Conservation (phyloP, 2,113 vertebrate genomes). For the Cathartes aura region DNA sequence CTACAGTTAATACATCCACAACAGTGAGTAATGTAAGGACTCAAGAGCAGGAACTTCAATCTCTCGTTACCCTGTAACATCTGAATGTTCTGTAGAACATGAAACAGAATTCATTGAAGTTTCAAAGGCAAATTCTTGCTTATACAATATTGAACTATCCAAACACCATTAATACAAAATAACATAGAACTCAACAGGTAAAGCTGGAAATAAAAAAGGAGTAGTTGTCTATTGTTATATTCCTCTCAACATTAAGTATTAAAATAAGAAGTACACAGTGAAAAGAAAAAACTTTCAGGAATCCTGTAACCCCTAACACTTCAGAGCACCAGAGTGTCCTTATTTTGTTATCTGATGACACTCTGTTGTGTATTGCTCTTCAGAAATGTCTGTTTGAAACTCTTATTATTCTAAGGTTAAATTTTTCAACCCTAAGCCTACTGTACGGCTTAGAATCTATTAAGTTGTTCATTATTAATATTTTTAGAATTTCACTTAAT, state of each 20-base stretch:
- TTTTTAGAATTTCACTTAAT: not conserved
- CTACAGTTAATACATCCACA: not conserved
- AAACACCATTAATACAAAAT: not conserved
- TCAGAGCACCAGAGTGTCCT: not conserved
- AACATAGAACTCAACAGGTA: not conserved
- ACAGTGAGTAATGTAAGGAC: not conserved
- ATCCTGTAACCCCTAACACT: not conserved
- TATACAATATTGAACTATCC: not conserved
- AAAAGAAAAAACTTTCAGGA: not conserved
- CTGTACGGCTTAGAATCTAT: not conserved
- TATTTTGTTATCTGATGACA: not conserved
- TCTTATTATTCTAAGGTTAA: not conserved
- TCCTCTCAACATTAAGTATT: not conserved
- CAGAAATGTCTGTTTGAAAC: not conserved
- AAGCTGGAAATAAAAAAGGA: not conserved
- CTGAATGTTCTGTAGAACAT: not conserved
- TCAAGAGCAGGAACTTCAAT: not conserved
- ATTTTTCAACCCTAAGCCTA: not conserved
- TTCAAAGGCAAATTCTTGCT: not conserved
- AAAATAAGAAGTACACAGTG: not conserved
- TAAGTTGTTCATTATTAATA: not conserved
- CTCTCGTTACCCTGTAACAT: rapidly evolving
- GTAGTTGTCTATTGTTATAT: not conserved
- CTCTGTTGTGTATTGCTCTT: not conserved
- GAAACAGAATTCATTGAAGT: not conserved